Evolutionary conservation across 2,888 invertebrate species (phyloP), one percentile per base, ranked within the genome.

Genomic region (Oeneis ivallda): DNA sequence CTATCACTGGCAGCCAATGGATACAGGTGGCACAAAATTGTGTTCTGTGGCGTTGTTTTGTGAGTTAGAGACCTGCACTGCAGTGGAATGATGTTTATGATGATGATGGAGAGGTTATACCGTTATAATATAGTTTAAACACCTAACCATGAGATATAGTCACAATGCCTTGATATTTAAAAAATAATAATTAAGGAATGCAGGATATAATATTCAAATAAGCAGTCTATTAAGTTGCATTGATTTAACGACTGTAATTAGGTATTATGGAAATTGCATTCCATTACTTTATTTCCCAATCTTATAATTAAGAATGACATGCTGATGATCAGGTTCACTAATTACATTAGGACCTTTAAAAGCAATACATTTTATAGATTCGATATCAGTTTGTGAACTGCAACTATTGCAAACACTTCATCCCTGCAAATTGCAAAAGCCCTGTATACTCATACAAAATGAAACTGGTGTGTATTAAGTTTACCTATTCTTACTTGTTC

Each of bases 391-490:
- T 60, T 34, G 7, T 5, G 26, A 32, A 19, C 9, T 34, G 32
- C 17, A 43, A n/a, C 32, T 54, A 49, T 17, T 56, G 10, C 19
- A 5, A 54, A 32, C 3, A 41, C 49, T 32, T 17, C 50, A 39
- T 19, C 13, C 13, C 19, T 13, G 8, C 7, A 41, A 7, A 6
- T 6, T 7, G 8, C 7, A 41, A 7, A 1, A 10, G 7, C n/a
- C 11, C n/a, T 41, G n/a, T n/a, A 15, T 13, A 34, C 39, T 52
- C 17, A 26, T 15, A 11, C 15, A 76, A 75, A 65, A 82, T 82
- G 82, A 81, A 81, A 76, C 69, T 76, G 74, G 80, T 80, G 70
- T 76, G 78, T 70, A 26, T 10, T n/a, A 10, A 54, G 15, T 53
- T 15, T 15, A 7, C n/a, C 15, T 41, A 37, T 13, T 41, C n/a